Evolutionary conservation across 2,888 invertebrate genomes (phyloP), one percentile per base, ranked within the genome.

Genomic region (Torymus auratus): DNA sequence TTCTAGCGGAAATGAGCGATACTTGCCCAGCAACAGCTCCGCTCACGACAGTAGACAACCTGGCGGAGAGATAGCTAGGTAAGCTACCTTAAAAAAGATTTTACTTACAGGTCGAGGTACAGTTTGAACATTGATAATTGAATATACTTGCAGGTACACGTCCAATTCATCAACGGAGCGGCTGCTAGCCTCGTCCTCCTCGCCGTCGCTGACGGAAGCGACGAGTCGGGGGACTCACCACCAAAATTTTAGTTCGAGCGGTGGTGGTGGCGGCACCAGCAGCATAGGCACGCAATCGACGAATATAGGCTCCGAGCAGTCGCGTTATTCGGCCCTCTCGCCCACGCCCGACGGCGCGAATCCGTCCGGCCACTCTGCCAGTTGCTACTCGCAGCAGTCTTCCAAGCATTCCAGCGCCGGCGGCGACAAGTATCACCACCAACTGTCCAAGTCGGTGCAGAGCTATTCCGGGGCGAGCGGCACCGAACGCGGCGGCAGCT

Each of bases 91-190:
- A 17, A 55, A 20, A 56, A 23, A n/a, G 3, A 28, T 28, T 28
- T 28, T 28, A 28, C 28, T 28, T 28, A 2, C 28, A 28, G 28
- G 0, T 28, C 2, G 28, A 28, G 28, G 28, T 28, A 0, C 28
- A 28, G 28, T 5, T 20, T 20, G 20, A 20, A 20, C 20, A 20
- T 2, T 20, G 3, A 7, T 55, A 4, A 50, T 60, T 4, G 20
- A 55, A 20, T 56, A 14, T 12, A 3, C 14, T 74, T 83, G 81
- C 11, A 86, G 86, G 70, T 85, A 84, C 82, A 78, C 85, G n/a
- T 84, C 87, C 10, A 86, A 85, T 14, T 87, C 89, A 2, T 89
- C 90, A 20, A 89, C 88, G 41, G 91, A 91, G 67, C 86, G 90
- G 67, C 82, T 91, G 14, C 81, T 90, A 68, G 87, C 88, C 13